Base-by-base conservation (phyloP, 2,888 invertebrate species). In the Lampropteryx suffumata region DNA sequence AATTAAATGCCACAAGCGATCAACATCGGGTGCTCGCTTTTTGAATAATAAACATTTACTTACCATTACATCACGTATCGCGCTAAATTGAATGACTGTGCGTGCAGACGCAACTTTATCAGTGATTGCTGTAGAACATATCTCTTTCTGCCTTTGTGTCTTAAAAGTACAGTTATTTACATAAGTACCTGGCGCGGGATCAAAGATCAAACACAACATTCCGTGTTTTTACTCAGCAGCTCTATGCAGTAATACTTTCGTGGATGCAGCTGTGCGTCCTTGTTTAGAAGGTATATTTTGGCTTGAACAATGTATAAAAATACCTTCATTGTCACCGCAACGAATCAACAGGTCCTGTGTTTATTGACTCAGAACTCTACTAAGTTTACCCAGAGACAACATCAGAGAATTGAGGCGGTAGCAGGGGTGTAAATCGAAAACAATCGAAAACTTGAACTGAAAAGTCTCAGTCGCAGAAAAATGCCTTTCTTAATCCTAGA, bases 331-430 rank as follows among this genome's bases (percentile, higher is more conserved):
- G 24, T 42, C n/a, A 30, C 11, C 30, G 33, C 8, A 8, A 10
- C 24, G 44, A 46, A 57, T 57, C 59, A 57, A 59, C 59, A 59
- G 57, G 59, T 59, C 29, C 30, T 41, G 13, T 45, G 43, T 37
- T 51, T 57, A 36, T 34, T 10, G 45, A 51, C 40, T 54, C 39
- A 10, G 30, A 47, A 50, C 52, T 50, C 27, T 50, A 17, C 12
- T 32, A 9, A 29, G 29, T 42, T 45, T 49, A 42, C 43, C 39
- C 36, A 32, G 30, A 30, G 24, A 14, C 41, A 41, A 42, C 36
- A 41, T 35, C 9, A 24, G 9, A 4, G 35, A 40, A 40, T 47
- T 30, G 39, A 24, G 6, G 7, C 24, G 21, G 14, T 11, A n/a
- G n/a, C 17, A 1, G n/a, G 3, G 13, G 2, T 28, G 10, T 35